These are phyloP conservation scores for Peribatodes rhomboidaria DNA, from an alignment of 2,888 invertebrate genomes.

Conservation along the genomic window DNA sequence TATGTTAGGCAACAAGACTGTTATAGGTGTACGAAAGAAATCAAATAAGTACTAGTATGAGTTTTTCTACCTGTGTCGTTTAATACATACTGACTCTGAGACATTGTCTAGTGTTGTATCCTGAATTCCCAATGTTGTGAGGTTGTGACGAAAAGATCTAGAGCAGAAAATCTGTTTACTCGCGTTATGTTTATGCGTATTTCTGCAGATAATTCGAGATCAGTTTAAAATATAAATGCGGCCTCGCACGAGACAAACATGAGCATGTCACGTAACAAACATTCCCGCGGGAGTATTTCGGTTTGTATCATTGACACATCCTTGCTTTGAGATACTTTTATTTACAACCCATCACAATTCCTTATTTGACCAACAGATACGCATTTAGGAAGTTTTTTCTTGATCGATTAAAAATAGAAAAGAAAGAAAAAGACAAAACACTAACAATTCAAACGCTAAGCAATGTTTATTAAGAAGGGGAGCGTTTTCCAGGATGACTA, in stretches of 20 bases:
- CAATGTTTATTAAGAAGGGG: too few relatives aligned
- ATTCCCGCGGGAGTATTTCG: slow-evolving; percentile 3
- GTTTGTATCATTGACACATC: slow-evolving; percentile 3
- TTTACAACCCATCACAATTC: background rate
- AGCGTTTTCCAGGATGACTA: too few relatives aligned
- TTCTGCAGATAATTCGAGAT: background rate
- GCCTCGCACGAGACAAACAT: background rate
- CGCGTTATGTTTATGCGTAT: background rate
- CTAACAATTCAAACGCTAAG: too few relatives aligned
- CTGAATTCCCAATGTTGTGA: too few relatives aligned
- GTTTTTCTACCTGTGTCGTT: too few relatives aligned
- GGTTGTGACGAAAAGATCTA: background rate
- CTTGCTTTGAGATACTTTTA: slow-evolving; percentile 3
- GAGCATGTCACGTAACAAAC: background rate
- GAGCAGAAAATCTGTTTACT: background rate
- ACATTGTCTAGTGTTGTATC: background rate
- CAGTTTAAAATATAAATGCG: slow-evolving; percentile 2
- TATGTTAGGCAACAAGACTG: background rate
- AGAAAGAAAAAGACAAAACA: too few relatives aligned
- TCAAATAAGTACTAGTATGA: too few relatives aligned
- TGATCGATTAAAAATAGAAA: too few relatives aligned
- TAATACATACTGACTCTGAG: too few relatives aligned
- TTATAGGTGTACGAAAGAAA: too few relatives aligned
- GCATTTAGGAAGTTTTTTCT: background rate
- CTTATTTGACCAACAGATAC: background rate